Evolutionary conservation across 1,140 invertebrate genomes (phyloP).

Genomic region (Heliconius nattereri): DNA sequence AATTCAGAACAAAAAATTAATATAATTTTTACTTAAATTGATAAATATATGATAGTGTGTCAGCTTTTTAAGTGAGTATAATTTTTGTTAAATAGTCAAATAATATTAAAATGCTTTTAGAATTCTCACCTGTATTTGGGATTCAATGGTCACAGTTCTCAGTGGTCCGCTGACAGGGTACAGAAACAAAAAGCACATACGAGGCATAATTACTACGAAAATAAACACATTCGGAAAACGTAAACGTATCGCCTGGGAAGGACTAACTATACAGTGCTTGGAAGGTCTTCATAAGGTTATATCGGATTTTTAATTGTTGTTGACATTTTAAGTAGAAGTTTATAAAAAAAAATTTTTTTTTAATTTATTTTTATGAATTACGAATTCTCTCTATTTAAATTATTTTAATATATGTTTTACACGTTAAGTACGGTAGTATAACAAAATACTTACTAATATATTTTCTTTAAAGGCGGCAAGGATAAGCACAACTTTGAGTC

Average conservation of each 20-base stretch:
- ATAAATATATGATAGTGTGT: too few relatives aligned
- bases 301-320: not conserved
- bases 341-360: too few relatives aligned
- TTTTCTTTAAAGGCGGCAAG: conserved; percentile 83
- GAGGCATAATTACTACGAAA: conserved; percentile 79
- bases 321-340: too few relatives aligned
- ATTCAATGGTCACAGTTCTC: conserved; percentile 93
- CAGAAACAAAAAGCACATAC: conserved; percentile 81
- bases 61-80: too few relatives aligned
- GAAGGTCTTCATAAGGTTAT: conserved; percentile 93
- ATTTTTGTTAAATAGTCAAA: too few relatives aligned
- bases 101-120: conserved; percentile 36
- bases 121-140: conserved; percentile 95
- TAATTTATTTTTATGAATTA: too few relatives aligned
- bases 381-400: too few relatives aligned
- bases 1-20: too few relatives aligned
- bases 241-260: conserved; percentile 84
- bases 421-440: too few relatives aligned
- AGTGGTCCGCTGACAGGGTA: conserved; percentile 87
- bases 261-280: conserved; percentile 90
- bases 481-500: conserved; percentile 86
- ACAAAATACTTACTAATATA: too few relatives aligned
- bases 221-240: conserved; percentile 79
- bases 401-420: not conserved
- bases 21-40: too few relatives aligned